Conservation (phyloP, 2,113 vertebrate genomes). For the Barnardius zonarius region DNA sequence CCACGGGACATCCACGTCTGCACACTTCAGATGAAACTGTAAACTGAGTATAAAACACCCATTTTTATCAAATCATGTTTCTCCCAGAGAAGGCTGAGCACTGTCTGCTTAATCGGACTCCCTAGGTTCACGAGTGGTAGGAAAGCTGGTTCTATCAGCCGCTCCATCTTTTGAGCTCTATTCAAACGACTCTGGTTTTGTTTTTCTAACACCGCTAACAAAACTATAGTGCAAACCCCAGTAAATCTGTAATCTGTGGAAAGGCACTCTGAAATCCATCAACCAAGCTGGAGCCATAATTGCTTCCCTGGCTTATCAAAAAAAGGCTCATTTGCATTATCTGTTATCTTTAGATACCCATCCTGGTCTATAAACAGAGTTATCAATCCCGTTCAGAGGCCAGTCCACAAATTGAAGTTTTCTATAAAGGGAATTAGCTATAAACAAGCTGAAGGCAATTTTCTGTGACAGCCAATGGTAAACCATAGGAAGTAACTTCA, state of each 20-base stretch:
- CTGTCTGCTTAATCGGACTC: slow-evolving; percentile 28
- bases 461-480: slow-evolving; percentile 72
- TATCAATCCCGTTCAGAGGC: slow-evolving; percentile 72
- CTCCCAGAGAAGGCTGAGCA: neutral
- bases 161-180: slow-evolving; percentile 3
- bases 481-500: slow-evolving; percentile 71
- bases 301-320: slow-evolving; percentile 60
- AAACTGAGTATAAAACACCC: slow-evolving; percentile 29
- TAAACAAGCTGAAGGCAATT: slow-evolving; percentile 70
- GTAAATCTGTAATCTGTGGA: slow-evolving; percentile 5
- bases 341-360: slow-evolving; percentile 69
- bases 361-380: slow-evolving; percentile 64
- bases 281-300: slow-evolving; percentile 55
- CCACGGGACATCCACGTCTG: slow-evolving; percentile 10
- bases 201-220: slow-evolving; percentile 36
- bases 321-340: slow-evolving; percentile 66
- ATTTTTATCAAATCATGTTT: slow-evolving; percentile 53
- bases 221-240: slow-evolving; percentile 33
- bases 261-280: slow-evolving; percentile 41
- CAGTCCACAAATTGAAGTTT: slow-evolving; percentile 71
- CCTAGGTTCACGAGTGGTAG: slow-evolving; percentile 10
- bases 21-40: slow-evolving; percentile 39
- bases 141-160: slow-evolving; percentile 27
- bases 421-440: slow-evolving; percentile 71
- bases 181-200: slow-evolving; percentile 27